Conservation (phyloP, 2,888 invertebrate species). For the Chymomyza procnemis region DNA sequence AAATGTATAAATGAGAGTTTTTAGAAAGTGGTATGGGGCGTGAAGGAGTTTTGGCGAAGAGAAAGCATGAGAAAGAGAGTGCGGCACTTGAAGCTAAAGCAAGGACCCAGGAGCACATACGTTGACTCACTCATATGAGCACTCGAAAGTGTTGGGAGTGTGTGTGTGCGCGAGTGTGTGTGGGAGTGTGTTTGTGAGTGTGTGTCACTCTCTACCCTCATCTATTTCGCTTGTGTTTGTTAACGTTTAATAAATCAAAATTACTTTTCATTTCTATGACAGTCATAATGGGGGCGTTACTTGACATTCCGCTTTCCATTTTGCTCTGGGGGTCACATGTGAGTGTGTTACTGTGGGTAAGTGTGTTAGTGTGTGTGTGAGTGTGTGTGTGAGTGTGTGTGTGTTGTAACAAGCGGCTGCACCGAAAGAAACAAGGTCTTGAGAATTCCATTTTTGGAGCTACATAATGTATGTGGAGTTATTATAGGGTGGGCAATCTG, state of each 20-base stretch:
- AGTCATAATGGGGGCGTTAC: constrained; percentile 64
- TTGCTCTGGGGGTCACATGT: constrained; percentile 22
- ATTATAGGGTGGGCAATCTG: neutral
- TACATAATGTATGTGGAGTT: too few relatives aligned
- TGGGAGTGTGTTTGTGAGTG: neutral
- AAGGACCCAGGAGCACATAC: constrained; percentile 1
- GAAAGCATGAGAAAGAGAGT: neutral
- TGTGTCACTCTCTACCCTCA: neutral
- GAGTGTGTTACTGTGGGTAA: neutral
- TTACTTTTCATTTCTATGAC: constrained; percentile 71
- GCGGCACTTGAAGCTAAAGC: neutral
- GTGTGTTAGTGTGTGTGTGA: neutral
- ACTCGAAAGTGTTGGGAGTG: neutral
- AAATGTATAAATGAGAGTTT: neutral
- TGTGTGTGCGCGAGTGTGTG: constrained; percentile 1
- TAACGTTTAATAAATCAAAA: constrained; percentile 75
- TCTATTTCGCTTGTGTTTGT: constrained; percentile 29
- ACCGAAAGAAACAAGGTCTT: too few relatives aligned
- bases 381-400: constrained; percentile 12
- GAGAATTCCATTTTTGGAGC: too few relatives aligned
- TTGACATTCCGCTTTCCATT: constrained; percentile 65
- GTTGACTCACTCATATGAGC: neutral
- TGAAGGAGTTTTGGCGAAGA: constrained; percentile 19
- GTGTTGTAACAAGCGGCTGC: constrained; percentile 1
- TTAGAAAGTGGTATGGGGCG: neutral